Evolutionary conservation across 2,797 vertebrate genomes (phyloP).

Genomic region (Agapornis canus): DNA sequence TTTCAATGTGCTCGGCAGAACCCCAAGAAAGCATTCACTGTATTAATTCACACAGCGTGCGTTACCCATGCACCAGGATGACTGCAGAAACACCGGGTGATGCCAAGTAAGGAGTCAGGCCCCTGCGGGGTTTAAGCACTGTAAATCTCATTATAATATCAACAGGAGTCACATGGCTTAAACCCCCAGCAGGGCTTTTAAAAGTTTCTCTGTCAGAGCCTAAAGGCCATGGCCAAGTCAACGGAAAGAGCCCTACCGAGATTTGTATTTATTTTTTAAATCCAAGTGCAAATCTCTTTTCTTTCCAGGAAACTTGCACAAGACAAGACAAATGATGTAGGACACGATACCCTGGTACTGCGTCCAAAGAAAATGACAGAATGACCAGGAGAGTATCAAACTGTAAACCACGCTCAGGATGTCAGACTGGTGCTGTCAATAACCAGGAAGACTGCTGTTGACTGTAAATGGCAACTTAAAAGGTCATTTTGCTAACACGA

Average conservation of each 20-base stretch:
- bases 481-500: neutral
- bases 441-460: neutral
- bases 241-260: slow-evolving; percentile 45
- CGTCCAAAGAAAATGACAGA: slow-evolving; percentile 19
- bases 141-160: slow-evolving; percentile 52
- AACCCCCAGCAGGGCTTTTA: slow-evolving; percentile 54
- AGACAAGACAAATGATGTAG: slow-evolving; percentile 40
- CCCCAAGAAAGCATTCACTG: neutral
- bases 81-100: neutral
- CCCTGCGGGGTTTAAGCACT: slow-evolving; percentile 33
- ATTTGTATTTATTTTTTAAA: slow-evolving; percentile 60
- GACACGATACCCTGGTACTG: slow-evolving; percentile 8
- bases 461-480: neutral
- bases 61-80: neutral
- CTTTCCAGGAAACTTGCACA: slow-evolving; percentile 48
- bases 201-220: slow-evolving; percentile 46
- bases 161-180: slow-evolving; percentile 57
- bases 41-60: neutral
- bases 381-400: neutral
- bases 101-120: slow-evolving; percentile 16
- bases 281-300: slow-evolving; percentile 51
- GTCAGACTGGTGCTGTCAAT: neutral
- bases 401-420: neutral
- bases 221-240: slow-evolving; percentile 58
- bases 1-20: neutral